Conservation (phyloP, 2,797 vertebrate species). For the Graptemys geographica region DNA sequence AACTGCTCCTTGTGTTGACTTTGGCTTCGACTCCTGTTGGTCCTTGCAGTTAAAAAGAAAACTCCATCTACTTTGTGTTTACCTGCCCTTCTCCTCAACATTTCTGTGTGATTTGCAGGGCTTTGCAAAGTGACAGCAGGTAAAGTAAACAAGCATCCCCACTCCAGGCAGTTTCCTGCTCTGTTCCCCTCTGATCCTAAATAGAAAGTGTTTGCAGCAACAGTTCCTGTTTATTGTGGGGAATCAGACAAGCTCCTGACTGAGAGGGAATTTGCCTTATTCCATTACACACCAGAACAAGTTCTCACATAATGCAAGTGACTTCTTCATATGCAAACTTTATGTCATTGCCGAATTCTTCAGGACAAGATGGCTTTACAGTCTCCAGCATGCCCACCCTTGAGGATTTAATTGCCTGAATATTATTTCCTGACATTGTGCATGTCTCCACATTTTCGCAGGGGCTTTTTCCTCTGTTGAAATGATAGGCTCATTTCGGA, state of each 20-base stretch:
- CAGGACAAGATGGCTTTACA: not conserved
- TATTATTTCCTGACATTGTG: conserved; percentile 28
- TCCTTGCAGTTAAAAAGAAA: conserved; percentile 26
- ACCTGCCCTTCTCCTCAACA: conserved; percentile 3
- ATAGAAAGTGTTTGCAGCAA: not conserved
- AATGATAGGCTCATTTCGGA: not conserved
- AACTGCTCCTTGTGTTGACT: conserved; percentile 24
- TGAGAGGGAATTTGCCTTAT: conserved; percentile 31
- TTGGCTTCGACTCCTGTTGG: conserved; percentile 33
- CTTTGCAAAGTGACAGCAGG: not conserved
- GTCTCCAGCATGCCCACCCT: not conserved
- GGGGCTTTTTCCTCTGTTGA: conserved; percentile 4
- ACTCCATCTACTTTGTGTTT: conserved; percentile 5
- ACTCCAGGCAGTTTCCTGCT: not conserved
- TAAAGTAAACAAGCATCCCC: not conserved
- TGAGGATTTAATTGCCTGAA: not conserved
- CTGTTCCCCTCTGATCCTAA: not conserved
- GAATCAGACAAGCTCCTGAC: not conserved
- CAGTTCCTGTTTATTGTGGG: not conserved
- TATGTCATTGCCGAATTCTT: not conserved
- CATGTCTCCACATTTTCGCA: not conserved
- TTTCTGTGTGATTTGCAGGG: conserved; percentile 1
- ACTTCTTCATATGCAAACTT: not conserved
- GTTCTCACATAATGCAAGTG: conserved; percentile 22
- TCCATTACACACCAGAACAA: not conserved